Percentiles rank a stretch among this genome's conserved stretches.
Conservation (phyloP, 2,888 invertebrate species). For the Dryadula phaetusa region DNA sequence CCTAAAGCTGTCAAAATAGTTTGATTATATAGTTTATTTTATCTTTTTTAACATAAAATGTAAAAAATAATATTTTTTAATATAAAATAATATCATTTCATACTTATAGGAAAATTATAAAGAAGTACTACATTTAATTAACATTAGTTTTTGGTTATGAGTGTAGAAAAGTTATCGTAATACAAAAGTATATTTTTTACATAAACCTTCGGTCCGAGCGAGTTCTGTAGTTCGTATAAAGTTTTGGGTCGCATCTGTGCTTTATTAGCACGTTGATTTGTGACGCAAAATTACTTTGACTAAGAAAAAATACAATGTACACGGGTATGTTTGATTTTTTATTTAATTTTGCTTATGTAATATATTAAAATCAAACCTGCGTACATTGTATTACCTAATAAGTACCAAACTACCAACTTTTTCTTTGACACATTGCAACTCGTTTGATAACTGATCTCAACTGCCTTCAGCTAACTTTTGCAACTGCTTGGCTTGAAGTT, state of each 20-base stretch:
- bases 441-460: constrained; percentile 64
- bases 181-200: constrained; percentile 8
- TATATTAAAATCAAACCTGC: too few relatives aligned
- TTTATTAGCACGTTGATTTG: constrained; percentile 30
- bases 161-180: background rate
- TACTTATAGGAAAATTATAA: background rate
- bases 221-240: constrained; percentile 29
- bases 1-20: too few relatives aligned
- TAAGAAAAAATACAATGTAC: background rate
- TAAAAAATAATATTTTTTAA: too few relatives aligned
- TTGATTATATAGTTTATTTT: too few relatives aligned
- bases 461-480: constrained; percentile 72
- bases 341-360: background rate
- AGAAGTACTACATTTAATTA: background rate
- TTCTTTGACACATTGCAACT: constrained; percentile 70
- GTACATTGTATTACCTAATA: too few relatives aligned
- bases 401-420: constrained; percentile 58
- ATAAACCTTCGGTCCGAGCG: constrained; percentile 8
- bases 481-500: constrained; percentile 70
- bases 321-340: background rate
- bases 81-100: too few relatives aligned
- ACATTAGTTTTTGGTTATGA: background rate
- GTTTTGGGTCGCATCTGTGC: constrained; percentile 27
- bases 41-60: too few relatives aligned
- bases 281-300: constrained; percentile 1